Percentiles rank a stretch among this genome's conserved stretches.
Evolutionary conservation across 2,113 vertebrate genomes (phyloP).

Genomic region (Quiscalus mexicanus): DNA sequence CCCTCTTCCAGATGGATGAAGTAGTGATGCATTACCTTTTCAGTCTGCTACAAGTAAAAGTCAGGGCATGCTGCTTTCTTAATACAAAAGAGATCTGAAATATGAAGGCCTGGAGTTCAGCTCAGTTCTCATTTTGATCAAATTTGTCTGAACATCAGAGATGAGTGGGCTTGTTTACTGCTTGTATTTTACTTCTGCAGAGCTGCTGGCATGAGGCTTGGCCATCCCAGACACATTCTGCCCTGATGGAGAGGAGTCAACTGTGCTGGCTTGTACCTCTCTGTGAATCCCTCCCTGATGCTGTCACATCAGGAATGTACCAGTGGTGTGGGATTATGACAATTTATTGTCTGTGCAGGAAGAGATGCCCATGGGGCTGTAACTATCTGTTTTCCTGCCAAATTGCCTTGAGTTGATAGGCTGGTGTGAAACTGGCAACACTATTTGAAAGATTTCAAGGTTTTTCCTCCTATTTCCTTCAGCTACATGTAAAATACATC

Average conservation of each 20-base stretch:
- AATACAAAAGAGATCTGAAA: neutral
- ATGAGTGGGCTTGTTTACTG: neutral
- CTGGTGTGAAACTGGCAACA: neutral
- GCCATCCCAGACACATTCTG: neutral
- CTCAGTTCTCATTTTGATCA: neutral
- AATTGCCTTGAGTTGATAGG: neutral
- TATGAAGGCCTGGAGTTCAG: neutral
- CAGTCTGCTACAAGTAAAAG: neutral
- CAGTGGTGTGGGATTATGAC: neutral
- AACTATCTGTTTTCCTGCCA: neutral
- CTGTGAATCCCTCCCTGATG: neutral
- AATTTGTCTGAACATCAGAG: neutral
- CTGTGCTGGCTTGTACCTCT: neutral
- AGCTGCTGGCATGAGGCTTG: neutral
- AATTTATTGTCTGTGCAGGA: neutral
- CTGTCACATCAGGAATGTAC: neutral
- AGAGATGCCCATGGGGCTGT: neutral
- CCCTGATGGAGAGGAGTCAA: neutral
- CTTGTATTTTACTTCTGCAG: neutral
- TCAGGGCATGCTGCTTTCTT: neutral
- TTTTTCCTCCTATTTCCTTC: neutral
- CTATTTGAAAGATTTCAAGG: neutral
- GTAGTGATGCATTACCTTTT: neutral
- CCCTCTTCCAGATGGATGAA: conserved; percentile 6
- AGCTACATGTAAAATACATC: neutral